phyloP scores from a whole-genome alignment of 2,113 vertebrate species.

The Mastomys natalensis region DNA sequence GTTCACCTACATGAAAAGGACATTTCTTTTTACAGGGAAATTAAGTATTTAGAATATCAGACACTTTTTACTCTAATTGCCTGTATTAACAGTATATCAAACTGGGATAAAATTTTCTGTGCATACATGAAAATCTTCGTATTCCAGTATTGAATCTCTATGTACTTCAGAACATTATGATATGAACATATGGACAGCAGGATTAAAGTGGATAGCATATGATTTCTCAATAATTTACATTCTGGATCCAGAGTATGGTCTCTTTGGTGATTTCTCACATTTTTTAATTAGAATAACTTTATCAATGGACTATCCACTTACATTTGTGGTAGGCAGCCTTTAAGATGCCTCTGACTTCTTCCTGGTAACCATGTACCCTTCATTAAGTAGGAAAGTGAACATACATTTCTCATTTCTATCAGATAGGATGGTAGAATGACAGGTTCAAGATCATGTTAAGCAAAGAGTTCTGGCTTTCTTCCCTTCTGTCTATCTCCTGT shows the following conservation, averaged over 20 bases:
- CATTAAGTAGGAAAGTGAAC: no score
- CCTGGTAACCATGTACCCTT: neutral
- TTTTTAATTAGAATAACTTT: constrained; percentile 16
- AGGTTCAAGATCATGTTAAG: neutral
- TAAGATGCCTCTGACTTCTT: neutral
- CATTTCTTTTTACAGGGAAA: neutral
- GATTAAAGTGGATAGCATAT: neutral
- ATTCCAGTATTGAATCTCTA: neutral
- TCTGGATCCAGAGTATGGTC: neutral
- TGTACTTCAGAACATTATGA: neutral
- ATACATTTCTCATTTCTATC: neutral
- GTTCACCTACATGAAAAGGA: neutral
- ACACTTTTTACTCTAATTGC: constrained; percentile 32
- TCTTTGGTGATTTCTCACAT: neutral
- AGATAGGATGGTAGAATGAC: neutral
- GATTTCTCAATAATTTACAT: constrained; percentile 35
- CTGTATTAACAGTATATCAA: neutral
- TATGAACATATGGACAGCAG: neutral
- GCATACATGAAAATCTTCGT: neutral
- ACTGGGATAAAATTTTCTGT: constrained; percentile 11
- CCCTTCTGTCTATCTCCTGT: no score
- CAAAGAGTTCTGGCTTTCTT: neutral
- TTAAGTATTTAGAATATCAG: constrained; percentile 51
- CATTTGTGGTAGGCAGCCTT: neutral
- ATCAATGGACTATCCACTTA: neutral